Evolutionary conservation across 2,888 invertebrate species (phyloP).

Genomic region (Drosophila heteroneura): DNA sequence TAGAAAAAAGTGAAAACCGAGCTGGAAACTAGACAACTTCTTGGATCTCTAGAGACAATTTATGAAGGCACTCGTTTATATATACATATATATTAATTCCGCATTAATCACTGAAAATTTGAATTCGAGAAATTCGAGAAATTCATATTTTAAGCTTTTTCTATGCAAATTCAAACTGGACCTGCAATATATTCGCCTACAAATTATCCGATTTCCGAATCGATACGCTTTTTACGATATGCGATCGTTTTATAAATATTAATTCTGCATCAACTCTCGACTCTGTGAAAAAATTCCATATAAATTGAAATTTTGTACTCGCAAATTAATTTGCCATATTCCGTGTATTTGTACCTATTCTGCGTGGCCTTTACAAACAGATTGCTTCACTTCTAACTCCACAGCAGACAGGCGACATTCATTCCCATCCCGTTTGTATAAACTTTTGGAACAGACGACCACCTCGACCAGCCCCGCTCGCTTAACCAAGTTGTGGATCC

Average conservation of each 20-base stretch:
- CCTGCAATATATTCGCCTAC: background rate
- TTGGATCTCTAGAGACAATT: background rate
- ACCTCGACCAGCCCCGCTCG: background rate
- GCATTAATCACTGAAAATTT: background rate
- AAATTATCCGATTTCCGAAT: background rate
- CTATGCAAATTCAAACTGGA: background rate
- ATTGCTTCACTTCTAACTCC: background rate
- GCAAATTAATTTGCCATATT: background rate
- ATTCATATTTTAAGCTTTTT: background rate
- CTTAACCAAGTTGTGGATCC: slow-evolving; percentile 14
- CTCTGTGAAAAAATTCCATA: too few relatives aligned
- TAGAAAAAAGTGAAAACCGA: background rate
- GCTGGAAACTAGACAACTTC: background rate
- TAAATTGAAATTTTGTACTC: background rate
- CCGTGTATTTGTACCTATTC: background rate
- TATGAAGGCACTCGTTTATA: background rate
- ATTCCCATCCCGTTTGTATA: background rate
- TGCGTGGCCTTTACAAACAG: background rate
- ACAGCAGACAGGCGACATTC: background rate
- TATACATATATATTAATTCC: background rate
- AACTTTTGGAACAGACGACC: slow-evolving; percentile 21
- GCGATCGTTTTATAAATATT: background rate
- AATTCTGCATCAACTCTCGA: background rate
- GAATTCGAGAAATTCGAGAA: background rate
- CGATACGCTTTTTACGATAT: background rate